A percentile compares a stretch with the other conserved stretches of the same genome.
phyloP scores from a whole-genome alignment of 2,888 invertebrate species.

The Cerastis rubricosa region DNA sequence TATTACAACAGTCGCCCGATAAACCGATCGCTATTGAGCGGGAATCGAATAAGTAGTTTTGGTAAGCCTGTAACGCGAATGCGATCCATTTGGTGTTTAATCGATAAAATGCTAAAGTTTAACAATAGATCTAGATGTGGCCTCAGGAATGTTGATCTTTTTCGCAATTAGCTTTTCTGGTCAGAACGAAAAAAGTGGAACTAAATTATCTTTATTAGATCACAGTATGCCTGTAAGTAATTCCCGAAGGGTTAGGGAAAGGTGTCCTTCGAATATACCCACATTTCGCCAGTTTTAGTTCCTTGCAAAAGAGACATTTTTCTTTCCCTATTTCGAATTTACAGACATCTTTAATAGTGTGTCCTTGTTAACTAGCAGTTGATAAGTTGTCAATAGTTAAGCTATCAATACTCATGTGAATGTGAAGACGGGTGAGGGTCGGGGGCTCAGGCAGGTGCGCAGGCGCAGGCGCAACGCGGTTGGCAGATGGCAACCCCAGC shows the following conservation, averaged over 20 bases:
- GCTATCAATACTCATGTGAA: constrained; percentile 51
- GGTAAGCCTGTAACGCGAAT: constrained; percentile 33
- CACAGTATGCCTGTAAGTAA: neutral
- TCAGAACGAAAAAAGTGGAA: neutral
- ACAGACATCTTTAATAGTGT: constrained; percentile 16
- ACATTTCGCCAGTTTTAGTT: neutral
- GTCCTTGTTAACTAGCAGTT: constrained; percentile 34
- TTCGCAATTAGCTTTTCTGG: neutral
- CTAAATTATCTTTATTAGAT: neutral
- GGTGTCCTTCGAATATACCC: neutral
- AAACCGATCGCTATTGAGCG: constrained; percentile 48
- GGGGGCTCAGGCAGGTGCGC: constrained; percentile 58
- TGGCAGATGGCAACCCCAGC: constrained; percentile 61
- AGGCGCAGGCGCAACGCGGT: constrained; percentile 58
- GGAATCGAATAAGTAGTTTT: constrained; percentile 51
- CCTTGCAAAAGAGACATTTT: neutral
- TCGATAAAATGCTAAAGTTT: constrained; percentile 28
- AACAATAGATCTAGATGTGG: constrained; percentile 27
- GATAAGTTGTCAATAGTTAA: constrained; percentile 41
- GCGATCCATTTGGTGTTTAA: constrained; percentile 34
- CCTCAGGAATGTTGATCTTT: neutral
- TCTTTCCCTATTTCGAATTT: constrained; percentile 1
- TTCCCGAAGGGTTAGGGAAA: neutral
- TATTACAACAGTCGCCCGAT: constrained; percentile 42
- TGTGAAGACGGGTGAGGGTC: constrained; percentile 60